A percentile compares a stretch with the other conserved stretches of the same genome.
Conservation (phyloP, 2,113 vertebrate genomes). For the Barnardius zonarius region DNA sequence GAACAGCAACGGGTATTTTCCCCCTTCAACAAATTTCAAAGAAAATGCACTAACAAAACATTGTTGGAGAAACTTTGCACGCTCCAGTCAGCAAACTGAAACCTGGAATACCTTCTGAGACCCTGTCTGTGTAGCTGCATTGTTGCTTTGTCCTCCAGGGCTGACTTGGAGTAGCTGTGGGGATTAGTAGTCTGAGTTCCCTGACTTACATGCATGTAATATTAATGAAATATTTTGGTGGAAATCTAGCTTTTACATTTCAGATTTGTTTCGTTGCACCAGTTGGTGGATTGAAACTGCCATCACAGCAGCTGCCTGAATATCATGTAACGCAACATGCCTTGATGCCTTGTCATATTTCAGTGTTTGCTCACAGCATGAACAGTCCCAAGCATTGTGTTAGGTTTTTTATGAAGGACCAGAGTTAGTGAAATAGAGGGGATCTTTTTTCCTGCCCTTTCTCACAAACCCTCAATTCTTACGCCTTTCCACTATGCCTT, state of each 20-base stretch:
- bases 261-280: conserved; percentile 58
- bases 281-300: conserved; percentile 57
- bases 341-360: conserved; percentile 62
- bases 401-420: background rate
- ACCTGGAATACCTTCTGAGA: conserved; percentile 22
- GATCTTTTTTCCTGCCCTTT: conserved; percentile 15
- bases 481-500: background rate
- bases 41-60: background rate
- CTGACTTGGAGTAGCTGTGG: background rate
- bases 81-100: conserved; percentile 37
- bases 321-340: conserved; percentile 43
- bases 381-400: conserved; percentile 57
- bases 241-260: conserved; percentile 64
- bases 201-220: conserved; percentile 10
- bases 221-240: conserved; percentile 49
- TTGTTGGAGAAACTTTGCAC: background rate
- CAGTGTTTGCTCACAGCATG: background rate
- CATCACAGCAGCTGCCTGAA: conserved; percentile 50
- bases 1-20: background rate
- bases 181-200: conserved; percentile 45
- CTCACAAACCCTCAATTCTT: background rate
- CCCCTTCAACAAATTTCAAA: conserved; percentile 14
- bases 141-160: background rate
- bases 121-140: background rate
- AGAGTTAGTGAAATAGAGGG: conserved; percentile 7